phyloP scores from a whole-genome alignment of 2,888 invertebrate species.

The Hymenopus coronatus region DNA sequence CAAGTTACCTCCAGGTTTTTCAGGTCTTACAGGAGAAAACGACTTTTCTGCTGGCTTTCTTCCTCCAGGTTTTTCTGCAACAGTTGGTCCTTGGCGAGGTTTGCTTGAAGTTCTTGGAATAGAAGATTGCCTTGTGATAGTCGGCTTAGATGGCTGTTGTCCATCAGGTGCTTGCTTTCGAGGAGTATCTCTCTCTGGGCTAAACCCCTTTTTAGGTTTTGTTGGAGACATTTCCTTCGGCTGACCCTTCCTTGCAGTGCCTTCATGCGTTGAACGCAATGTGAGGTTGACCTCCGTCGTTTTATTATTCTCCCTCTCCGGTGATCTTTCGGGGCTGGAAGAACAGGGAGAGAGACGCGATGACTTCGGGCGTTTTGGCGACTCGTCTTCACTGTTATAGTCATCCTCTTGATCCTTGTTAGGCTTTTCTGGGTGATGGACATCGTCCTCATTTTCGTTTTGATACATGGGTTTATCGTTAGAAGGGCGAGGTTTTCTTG shows the following conservation, averaged over 20 bases:
- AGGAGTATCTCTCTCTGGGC: conserved; percentile 19
- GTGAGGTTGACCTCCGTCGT: conserved; percentile 13
- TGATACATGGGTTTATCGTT: background rate
- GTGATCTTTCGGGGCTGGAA: conserved; percentile 36
- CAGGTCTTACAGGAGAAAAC: background rate
- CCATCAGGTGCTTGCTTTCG: background rate
- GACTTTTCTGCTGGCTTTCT: background rate
- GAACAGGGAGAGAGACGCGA: conserved; percentile 34
- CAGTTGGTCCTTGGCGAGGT: background rate
- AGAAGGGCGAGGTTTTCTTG: background rate
- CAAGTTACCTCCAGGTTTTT: background rate
- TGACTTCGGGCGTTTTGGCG: conserved; percentile 9
- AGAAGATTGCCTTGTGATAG: background rate
- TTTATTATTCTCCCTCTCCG: background rate
- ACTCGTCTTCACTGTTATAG: background rate
- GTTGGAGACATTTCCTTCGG: background rate
- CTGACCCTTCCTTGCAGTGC: background rate
- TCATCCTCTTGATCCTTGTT: background rate
- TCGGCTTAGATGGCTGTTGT: background rate
- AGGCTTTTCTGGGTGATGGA: background rate
- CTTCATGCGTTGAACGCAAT: background rate
- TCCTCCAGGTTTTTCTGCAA: background rate
- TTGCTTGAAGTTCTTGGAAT: background rate
- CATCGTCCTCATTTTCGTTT: background rate
- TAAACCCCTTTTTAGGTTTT: background rate